Conservation (phyloP, 2,888 invertebrate genomes). For the Chydorus sphaericus region DNA sequence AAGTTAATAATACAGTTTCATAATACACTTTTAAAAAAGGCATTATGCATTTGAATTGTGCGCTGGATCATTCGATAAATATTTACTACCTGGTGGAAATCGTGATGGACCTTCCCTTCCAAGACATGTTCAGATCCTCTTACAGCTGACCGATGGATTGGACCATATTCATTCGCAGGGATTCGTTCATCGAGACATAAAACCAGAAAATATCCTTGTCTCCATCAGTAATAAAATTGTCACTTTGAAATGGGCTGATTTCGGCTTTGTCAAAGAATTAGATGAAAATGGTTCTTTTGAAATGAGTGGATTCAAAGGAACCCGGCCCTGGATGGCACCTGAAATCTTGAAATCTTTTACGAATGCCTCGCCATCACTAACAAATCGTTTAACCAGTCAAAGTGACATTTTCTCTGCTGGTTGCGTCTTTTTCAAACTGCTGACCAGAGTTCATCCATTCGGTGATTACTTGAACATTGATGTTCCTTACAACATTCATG, state of each 20-base stretch:
- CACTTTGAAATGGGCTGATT: background rate
- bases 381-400: background rate
- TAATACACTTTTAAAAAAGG: too few relatives aligned
- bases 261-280: background rate
- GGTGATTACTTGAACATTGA: too few relatives aligned
- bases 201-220: background rate
- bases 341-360: background rate
- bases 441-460: background rate
- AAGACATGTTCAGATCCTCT: background rate
- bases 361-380: background rate
- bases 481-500: too few relatives aligned
- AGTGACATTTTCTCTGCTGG: background rate
- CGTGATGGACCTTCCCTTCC: too few relatives aligned
- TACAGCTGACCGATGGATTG: background rate
- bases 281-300: background rate
- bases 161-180: background rate
- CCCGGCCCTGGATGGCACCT: background rate
- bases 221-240: background rate
- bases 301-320: background rate
- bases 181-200: background rate
- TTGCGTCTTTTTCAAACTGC: background rate
- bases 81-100: background rate
- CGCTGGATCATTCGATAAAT: too few relatives aligned
- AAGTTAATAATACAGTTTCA: too few relatives aligned
- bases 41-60: too few relatives aligned